Percentiles rank a stretch among this genome's conserved stretches.
phyloP scores from a whole-genome alignment of 2,888 invertebrate genomes.

The Steromphala cineraria region DNA sequence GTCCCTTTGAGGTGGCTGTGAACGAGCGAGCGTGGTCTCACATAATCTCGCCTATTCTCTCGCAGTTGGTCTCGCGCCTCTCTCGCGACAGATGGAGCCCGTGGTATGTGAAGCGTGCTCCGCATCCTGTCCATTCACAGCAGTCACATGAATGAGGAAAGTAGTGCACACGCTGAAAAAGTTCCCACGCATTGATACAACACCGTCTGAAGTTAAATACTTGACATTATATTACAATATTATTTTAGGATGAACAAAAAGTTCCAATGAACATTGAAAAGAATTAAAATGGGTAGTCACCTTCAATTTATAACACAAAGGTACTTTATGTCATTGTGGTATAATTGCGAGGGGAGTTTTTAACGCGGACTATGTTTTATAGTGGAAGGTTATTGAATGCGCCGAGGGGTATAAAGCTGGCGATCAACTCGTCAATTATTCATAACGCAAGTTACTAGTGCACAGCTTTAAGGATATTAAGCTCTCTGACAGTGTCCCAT shows the following conservation, averaged over 20 bases:
- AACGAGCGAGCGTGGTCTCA: no score
- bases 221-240: no score
- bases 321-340: no score
- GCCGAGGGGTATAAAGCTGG: neutral
- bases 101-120: neutral
- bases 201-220: no score
- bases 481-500: no score
- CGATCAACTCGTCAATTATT: constrained; percentile 5
- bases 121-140: neutral
- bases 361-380: neutral
- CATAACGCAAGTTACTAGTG: neutral
- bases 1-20: no score
- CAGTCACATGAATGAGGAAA: neutral
- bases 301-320: no score
- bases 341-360: no score
- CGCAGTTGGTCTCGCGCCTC: neutral
- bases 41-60: neutral
- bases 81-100: constrained; percentile 19
- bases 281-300: no score
- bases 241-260: no score
- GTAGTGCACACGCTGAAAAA: neutral
- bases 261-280: no score
- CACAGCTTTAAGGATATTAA: no score
- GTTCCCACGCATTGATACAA: constrained; percentile 21
- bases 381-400: neutral